Conservation (phyloP, 2,113 vertebrate genomes). For the Pteronura brasiliensis region DNA sequence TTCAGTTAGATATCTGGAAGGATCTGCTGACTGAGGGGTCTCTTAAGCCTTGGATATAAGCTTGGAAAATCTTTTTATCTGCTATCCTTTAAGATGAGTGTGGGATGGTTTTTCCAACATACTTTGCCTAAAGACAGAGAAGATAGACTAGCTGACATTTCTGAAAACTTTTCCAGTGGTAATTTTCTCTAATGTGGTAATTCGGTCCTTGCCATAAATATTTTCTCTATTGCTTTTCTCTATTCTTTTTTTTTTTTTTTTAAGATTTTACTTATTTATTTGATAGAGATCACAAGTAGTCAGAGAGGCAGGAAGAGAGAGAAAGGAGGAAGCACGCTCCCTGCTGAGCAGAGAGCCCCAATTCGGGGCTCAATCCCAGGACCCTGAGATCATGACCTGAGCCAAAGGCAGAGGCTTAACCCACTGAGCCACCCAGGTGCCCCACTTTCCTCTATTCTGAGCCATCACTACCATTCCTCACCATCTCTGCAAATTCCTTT, state of each 20-base stretch:
- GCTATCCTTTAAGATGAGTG: not conserved
- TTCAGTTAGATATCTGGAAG: not conserved
- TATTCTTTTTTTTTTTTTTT: not conserved
- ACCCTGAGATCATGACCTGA: too few species aligned
- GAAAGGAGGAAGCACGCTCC: too few species aligned
- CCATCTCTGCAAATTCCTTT: not conserved
- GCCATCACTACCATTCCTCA: not conserved
- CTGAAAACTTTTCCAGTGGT: not conserved
- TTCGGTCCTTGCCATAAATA: not conserved
- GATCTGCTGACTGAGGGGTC: not conserved
- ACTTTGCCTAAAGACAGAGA: not conserved
- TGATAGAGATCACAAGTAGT: too few species aligned
- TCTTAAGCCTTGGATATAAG: not conserved
- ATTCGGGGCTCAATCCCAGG: too few species aligned
- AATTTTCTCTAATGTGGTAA: not conserved
- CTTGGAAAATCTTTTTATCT: constrained; percentile 15
- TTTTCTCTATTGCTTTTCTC: not conserved
- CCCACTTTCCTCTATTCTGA: not conserved
- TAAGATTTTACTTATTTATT: too few species aligned
- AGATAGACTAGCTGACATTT: not conserved
- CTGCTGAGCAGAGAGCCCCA: too few species aligned
- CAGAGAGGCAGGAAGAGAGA: too few species aligned
- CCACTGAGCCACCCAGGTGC: too few species aligned
- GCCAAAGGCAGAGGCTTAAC: too few species aligned
- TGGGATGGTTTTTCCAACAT: not conserved